Conservation (phyloP, 2,888 invertebrate genomes). For the Ectemnius cavifrons region DNA sequence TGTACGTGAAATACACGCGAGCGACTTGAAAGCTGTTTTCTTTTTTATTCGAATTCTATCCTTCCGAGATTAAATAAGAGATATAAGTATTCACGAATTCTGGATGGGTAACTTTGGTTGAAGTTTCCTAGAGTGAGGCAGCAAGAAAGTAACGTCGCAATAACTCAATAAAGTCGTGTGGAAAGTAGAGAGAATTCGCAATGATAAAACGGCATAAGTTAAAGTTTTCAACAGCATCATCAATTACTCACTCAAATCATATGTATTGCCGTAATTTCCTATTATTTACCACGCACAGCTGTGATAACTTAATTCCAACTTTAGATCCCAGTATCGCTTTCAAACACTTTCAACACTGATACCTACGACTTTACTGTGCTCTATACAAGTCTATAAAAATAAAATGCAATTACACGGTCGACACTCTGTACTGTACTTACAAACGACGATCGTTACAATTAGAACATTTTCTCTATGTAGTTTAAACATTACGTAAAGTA, state of each 20-base stretch:
- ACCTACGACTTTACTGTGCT: constrained; percentile 20
- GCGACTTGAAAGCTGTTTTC: constrained; percentile 5
- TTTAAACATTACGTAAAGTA: constrained; percentile 46
- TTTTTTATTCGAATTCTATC: constrained; percentile 5
- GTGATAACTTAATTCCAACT: constrained; percentile 6
- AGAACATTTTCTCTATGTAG: constrained; percentile 34
- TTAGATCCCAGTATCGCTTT: not conserved
- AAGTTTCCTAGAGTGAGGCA: too few relatives aligned
- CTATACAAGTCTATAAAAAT: constrained; percentile 42
- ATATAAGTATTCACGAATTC: constrained; percentile 44
- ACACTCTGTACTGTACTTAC: constrained; percentile 34
- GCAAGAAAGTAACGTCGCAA: too few relatives aligned
- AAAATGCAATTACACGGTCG: constrained; percentile 47
- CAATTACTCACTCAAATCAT: too few relatives aligned
- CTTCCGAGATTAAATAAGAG: constrained; percentile 36
- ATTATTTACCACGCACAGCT: not conserved
- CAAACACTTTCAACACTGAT: constrained; percentile 20
- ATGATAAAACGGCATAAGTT: not conserved
- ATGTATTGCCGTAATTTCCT: not conserved
- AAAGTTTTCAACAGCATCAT: not conserved
- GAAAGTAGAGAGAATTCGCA: not conserved
- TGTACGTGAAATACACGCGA: constrained; percentile 23
- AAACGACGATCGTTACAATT: constrained; percentile 37
- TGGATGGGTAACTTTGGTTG: constrained; percentile 15
- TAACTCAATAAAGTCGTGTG: not conserved